Base-by-base conservation (phyloP, 2,113 vertebrate genomes). In the Corythaeola cristata region DNA sequence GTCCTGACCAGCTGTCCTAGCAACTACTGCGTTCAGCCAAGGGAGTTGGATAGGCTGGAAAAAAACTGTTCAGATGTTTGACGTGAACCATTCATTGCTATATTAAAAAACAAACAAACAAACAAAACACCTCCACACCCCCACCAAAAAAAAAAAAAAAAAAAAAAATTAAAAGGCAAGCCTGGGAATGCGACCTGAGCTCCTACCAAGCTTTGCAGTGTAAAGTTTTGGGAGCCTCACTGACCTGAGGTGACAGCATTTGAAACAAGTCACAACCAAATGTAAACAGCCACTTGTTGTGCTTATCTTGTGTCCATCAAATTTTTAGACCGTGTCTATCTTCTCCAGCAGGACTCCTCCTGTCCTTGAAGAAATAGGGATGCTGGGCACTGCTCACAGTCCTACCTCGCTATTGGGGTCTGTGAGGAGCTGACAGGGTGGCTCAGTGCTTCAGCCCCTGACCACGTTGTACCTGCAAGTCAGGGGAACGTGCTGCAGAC, bases 241-340 rank as follows among this genome's bases (percentile, higher is more conserved):
- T 77, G 67, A 50, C 47, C 17, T 2, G 5, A 71, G 12, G 73
- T 67, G 77, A n/a, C 50, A 72, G 60, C 17, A 20, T 49, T 71
- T 78, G 73, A 62, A 77, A 47, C 9, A 32, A 87, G 37, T 47
- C 73, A 55, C 37, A 71, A 33, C 6, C 19, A 71, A 50, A 49
- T 23, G 12, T 15, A 32, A 78, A 21, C 27, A 81, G 63, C 21
- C 35, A 12, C 27, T 83, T 66, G 22, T 68, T 3, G 0, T 10
- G 17, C 11, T 35, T 21, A 3, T 23, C 23, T 82, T 60, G 23
- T 50, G 30, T 74, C 33, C 30, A 4, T 21, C 1, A 0, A 1
- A 0, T 56, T 79, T 79, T 91, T 68, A 63, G 20, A 9, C 22
- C 0, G 0, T 0, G 1, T 12, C 15, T 15, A 0, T 49, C 55